Conservation (phyloP, 2,797 vertebrate genomes). For the Phylloscopus collybita region DNA sequence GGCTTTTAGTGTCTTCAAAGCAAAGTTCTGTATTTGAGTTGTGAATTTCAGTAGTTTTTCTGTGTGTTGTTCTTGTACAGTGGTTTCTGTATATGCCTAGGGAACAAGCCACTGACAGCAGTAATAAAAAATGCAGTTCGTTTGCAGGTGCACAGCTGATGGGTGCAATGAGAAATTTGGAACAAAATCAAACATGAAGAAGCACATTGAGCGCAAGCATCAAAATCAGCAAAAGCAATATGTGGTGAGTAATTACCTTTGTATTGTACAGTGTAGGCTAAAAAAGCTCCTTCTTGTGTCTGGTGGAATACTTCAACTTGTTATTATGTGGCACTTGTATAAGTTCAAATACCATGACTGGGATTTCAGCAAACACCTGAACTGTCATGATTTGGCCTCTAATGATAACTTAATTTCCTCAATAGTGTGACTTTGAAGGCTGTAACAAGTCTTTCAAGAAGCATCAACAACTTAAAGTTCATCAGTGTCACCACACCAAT, state of each 20-base stretch:
- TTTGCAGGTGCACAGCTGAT: constrained; percentile 82
- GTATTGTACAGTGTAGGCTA: not conserved
- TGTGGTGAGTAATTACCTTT: constrained; percentile 75
- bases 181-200: constrained; percentile 85
- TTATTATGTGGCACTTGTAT: not conserved
- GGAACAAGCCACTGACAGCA: not conserved
- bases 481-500: constrained; percentile 83
- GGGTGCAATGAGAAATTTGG: constrained; percentile 85
- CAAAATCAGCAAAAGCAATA: constrained; percentile 78
- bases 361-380: not conserved
- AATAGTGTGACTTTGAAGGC: constrained; percentile 84
- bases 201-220: constrained; percentile 85
- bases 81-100: not conserved
- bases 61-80: not conserved
- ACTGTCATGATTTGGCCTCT: not conserved
- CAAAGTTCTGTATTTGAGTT: not conserved
- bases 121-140: not conserved
- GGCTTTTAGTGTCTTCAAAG: not conserved
- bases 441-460: constrained; percentile 88
- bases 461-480: constrained; percentile 86
- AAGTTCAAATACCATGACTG: not conserved
- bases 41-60: not conserved
- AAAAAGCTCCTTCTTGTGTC: not conserved
- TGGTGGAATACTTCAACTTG: not conserved
- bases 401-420: constrained; percentile 33